These are phyloP conservation scores for Hippasteria phrygiana DNA, from an alignment of 53 echinoderm and acorn worm genomes.

Conservation along the genomic window DNA sequence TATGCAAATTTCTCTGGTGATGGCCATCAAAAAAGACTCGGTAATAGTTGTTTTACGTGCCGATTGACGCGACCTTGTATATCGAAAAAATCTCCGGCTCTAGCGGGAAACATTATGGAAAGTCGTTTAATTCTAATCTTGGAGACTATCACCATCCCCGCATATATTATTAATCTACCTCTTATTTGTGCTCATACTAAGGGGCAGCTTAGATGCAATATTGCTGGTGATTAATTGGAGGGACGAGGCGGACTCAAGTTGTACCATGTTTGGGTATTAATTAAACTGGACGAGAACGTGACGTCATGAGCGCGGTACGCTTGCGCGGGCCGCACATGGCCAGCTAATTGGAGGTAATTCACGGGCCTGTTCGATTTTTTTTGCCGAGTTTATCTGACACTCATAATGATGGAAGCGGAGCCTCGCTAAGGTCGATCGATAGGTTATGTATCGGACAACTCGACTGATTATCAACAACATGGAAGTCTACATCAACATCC, in stretches of 20 bases:
- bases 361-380: conserved; percentile 17
- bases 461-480: neutral
- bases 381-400: neutral
- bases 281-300: conserved; percentile 38
- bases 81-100: neutral
- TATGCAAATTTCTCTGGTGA: conserved; percentile 26
- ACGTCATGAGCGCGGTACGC: conserved; percentile 22
- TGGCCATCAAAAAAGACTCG: conserved; percentile 3
- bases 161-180: neutral
- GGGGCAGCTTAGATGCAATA: neutral
- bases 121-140: conserved; percentile 35
- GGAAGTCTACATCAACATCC: neutral
- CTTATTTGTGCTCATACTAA: neutral
- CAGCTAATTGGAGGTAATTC: conserved; percentile 39
- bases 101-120: neutral
- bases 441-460: conserved; percentile 15
- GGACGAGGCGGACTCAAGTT: neutral
- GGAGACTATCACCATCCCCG: neutral
- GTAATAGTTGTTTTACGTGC: conserved; percentile 29
- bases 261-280: conserved; percentile 10
- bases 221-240: conserved; percentile 31
- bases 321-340: conserved; percentile 52
- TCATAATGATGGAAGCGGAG: neutral
- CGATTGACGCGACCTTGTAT: conserved; percentile 29
- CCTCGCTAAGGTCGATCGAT: conserved; percentile 14